Percentiles rank a stretch among this genome's conserved stretches.
phyloP scores from a whole-genome alignment of 2,888 invertebrate species.

The Adelphocoris suturalis region DNA sequence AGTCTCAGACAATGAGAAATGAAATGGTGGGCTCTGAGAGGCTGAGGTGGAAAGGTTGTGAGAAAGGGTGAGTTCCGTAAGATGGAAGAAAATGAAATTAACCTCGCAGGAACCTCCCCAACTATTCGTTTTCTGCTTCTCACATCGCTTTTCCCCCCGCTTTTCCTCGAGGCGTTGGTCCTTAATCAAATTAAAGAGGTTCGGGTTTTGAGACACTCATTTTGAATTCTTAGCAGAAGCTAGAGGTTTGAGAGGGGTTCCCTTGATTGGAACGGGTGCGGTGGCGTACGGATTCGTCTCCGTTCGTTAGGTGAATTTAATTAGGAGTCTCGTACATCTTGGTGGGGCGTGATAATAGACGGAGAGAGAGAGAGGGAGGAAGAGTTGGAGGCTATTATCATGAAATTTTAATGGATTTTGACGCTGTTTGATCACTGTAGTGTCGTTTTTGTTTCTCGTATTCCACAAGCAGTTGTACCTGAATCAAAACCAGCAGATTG shows the following conservation, averaged over 20 bases:
- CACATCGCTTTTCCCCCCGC: background rate
- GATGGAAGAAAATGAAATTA: constrained; percentile 44
- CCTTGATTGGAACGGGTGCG: constrained; percentile 20
- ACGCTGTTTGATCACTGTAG: background rate
- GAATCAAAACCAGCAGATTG: no score
- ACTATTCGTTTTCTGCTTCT: constrained; percentile 44
- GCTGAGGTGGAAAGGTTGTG: background rate
- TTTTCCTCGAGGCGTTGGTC: constrained; percentile 4
- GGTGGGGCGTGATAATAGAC: background rate
- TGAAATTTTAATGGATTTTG: background rate
- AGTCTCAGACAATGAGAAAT: constrained; percentile 40
- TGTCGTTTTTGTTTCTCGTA: no score
- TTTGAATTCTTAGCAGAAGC: constrained; percentile 38
- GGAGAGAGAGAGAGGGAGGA: background rate
- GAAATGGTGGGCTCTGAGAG: background rate
- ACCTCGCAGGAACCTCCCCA: constrained; percentile 24
- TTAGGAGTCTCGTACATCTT: constrained; percentile 2
- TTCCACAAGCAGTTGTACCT: no score
- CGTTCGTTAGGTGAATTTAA: constrained; percentile 31
- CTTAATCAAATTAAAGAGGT: constrained; percentile 40
- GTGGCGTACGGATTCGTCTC: background rate
- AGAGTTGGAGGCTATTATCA: background rate
- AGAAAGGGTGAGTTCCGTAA: background rate
- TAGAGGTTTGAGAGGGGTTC: background rate
- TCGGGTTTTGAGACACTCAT: constrained; percentile 31